Conservation (phyloP, 2,888 invertebrate species). For the Limnephilus auricula region DNA sequence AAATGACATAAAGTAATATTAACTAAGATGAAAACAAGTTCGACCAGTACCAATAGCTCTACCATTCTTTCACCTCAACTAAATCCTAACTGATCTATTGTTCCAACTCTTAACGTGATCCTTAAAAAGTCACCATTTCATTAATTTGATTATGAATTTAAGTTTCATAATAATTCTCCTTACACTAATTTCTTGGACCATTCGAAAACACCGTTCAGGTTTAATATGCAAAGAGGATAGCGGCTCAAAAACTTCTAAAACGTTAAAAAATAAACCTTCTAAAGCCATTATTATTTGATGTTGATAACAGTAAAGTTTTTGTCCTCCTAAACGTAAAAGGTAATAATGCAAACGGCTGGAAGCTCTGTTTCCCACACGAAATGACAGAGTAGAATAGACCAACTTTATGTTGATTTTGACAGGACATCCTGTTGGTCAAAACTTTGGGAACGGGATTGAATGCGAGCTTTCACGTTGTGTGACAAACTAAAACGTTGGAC, state of each 20-base stretch:
- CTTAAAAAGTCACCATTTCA: not conserved
- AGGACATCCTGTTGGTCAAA: not conserved
- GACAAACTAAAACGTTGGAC: not conserved
- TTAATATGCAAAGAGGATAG: not conserved
- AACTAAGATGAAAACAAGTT: too few species aligned
- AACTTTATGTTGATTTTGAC: not conserved
- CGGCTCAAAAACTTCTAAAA: not conserved
- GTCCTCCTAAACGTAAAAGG: not conserved
- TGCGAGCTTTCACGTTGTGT: not conserved
- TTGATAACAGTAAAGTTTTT: not conserved
- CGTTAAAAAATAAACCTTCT: not conserved
- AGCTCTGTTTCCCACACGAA: not conserved
- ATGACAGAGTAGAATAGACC: not conserved
- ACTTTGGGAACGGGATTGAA: not conserved
- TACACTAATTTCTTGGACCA: not conserved
- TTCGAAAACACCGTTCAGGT: not conserved
- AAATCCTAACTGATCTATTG: too few species aligned
- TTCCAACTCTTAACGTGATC: not conserved
- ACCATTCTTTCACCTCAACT: too few species aligned
- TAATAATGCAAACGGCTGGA: not conserved
- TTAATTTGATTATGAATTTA: not conserved
- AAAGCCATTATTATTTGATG: not conserved
- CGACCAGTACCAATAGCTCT: too few species aligned
- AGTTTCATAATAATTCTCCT: not conserved
- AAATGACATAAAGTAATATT: too few species aligned